Base-by-base conservation (phyloP, 2,113 vertebrate species). In the Psophia crepitans region DNA sequence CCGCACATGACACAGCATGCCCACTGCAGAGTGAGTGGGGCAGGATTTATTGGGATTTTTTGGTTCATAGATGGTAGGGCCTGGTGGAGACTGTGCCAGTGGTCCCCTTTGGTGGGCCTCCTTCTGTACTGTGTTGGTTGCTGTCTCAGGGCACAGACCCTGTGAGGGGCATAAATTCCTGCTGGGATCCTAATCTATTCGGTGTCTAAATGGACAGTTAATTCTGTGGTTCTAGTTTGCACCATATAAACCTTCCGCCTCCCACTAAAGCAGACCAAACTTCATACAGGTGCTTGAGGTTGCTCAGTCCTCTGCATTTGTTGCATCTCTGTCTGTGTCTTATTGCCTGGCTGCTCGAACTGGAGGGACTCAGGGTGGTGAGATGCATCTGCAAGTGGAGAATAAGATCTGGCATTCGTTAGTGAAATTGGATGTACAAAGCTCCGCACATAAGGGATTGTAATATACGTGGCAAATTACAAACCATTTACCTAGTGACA, bases 1-100 rank as follows among this genome's bases (percentile, higher is more conserved):
- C 18, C 0, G 0, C 30, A 53, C 4, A 10, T 33, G 30, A 17
- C 1, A 6, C 1, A 5, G 7, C 0, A 0, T 9, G 5, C 11
- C 35, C 82, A 33, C 28, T 56, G 39, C 44, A 77, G 8, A 69
- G 21, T 33, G 17, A 4, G 27, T 37, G 33, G 49, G 46, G 5
- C 6, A 63, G 41, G 32, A n/a, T 66, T 74, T 65, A 14, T 13
- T 17, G 9, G 2, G 14, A 21, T 35, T 41, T 77, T 88, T 70
- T 2, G 0, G 12, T 58, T 70, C 26, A 30, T 4, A 21, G 6
- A 17, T 80, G 7, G 5, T 46, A n/a, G 57, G 23, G 6, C 5
- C 20, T 87, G 41, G 6, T 37, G 28, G 21, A 61, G 16, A 65
- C 24, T 56, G 37, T 20, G 8, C 43, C 18, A 21, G 8, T 56